Evolutionary conservation across 2,888 invertebrate genomes (phyloP), one percentile per base, ranked within the genome.

Genomic region (Eurytoma adleriae): DNA sequence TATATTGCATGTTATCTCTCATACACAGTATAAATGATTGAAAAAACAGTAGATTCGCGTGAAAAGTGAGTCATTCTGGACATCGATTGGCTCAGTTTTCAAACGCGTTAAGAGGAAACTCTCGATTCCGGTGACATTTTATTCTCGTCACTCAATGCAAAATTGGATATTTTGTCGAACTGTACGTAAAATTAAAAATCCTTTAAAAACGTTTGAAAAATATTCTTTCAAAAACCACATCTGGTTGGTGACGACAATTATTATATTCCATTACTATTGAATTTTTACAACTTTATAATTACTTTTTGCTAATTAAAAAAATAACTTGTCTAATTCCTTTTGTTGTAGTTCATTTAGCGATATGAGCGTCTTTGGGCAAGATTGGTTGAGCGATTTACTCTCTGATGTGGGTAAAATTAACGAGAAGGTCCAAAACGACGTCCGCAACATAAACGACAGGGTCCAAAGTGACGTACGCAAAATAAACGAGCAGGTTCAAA

Each of bases 381-480:
- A 83, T 52, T 85, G 86, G 85, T 1, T 79, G 18, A 52, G 3
- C 1, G 82, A 79, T 40, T 12, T 73, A 3, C 76, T 87, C 2
- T 24, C 72, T 4, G 69, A 68, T 1, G 75, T 87, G n/a, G 57
- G 78, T 7, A 20, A 64, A 12, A 52, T 85, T 67, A 83, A 71
- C 20, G 27, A 57, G 3, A 78, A 84, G 40, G 82, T 87, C 52
- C 82, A 86, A 50, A 50, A 52, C 1, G 79, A 85, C 13, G 81
- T 87, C 2, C 73, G 82, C 0, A 77, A 78, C 0, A 10, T 85
- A 48, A 85, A 83, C 30, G 30, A 30, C 3, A 30, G 7, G 40
- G 40, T 40, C 7, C 40, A 40, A 40, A 40, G 40, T 40, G 40
- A 40, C 40, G 40, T 40, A 40, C 40, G 40, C 4, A 40, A 40